Base-by-base conservation (phyloP, 2,888 invertebrate species). In the Cryptocephalus moraei region DNA sequence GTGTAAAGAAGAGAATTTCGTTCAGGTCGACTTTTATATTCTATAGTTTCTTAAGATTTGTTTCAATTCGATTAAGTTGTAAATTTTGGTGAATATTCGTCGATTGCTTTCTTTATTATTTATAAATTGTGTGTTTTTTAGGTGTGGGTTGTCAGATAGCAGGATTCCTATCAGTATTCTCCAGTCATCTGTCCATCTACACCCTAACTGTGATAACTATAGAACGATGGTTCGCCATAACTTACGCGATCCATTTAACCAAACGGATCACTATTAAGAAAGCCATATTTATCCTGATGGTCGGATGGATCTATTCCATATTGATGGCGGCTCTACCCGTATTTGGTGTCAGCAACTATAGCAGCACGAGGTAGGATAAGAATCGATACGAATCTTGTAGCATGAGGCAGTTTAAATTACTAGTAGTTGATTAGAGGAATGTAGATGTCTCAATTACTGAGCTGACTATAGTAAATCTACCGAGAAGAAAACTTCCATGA, bases 81-180 rank as follows among this genome's bases (percentile, higher is more conserved):
- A n/a, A n/a, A n/a, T n/a, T n/a, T n/a, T n/a, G n/a, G n/a, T n/a
- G n/a, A n/a, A n/a, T n/a, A n/a, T n/a, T n/a, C n/a, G n/a, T n/a
- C n/a, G n/a, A n/a, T n/a, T n/a, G n/a, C n/a, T 31, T 32, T 10
- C 9, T 14, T 8, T 42, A 42, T 10, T 10, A 8, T 22, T 42
- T 22, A 12, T 8, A 6, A 32, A 32, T 8, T 12, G 32, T 36
- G n/a, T 41, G 33, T 43, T 34, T 57, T 61, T 34, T 51, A 70
- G 84, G 88, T 44, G 67, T 80, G 40, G 91, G 92, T 1, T 93
- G 92, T 67, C 81, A 86, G 64, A 76, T 87, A 8, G 90, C 91
- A 1, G 93, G 93, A 0, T 91, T 92, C 65, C 72, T 93, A 44
- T 91, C 91, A 0, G 87, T 91, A 0, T 90, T 91, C 61, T 86